Evolutionary conservation across 2,113 vertebrate species (phyloP).

Genomic region (Ictalurus furcatus): DNA sequence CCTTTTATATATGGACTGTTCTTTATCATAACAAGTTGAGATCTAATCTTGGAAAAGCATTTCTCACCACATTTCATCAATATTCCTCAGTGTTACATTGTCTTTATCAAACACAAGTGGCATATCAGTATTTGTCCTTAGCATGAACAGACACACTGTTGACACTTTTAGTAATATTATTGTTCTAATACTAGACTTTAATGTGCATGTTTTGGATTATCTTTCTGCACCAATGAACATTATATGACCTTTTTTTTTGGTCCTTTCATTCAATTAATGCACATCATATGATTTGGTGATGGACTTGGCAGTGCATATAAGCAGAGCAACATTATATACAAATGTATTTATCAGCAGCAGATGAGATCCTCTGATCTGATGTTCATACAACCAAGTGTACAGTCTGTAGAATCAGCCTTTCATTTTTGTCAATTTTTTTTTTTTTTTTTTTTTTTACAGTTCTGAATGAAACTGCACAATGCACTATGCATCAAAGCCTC

Average conservation of each 20-base stretch:
- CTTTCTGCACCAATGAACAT: background rate
- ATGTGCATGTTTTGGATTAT: background rate
- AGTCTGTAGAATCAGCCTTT: background rate
- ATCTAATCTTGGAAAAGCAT: background rate
- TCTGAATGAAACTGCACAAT: slow-evolving; percentile 8
- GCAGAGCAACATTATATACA: slow-evolving; percentile 24
- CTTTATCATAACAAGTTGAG: background rate
- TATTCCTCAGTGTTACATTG: background rate
- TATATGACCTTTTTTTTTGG: background rate
- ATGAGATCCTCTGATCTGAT: background rate
- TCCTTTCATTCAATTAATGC: background rate
- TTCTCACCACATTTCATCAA: background rate
- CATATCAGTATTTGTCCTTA: slow-evolving; percentile 1
- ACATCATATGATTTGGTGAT: slow-evolving; percentile 7
- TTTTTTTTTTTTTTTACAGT: background rate
- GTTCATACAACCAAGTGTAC: background rate
- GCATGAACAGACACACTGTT: background rate
- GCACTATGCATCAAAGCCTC: slow-evolving; percentile 3
- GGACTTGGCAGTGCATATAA: background rate
- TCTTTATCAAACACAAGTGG: background rate
- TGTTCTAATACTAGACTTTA: background rate
- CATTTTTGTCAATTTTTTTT: background rate
- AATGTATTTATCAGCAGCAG: slow-evolving; percentile 13
- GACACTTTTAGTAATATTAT: background rate
- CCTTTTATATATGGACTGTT: background rate